phyloP scores from a whole-genome alignment of 2,797 vertebrate genomes.

The Leontocebus nigricollis region DNA sequence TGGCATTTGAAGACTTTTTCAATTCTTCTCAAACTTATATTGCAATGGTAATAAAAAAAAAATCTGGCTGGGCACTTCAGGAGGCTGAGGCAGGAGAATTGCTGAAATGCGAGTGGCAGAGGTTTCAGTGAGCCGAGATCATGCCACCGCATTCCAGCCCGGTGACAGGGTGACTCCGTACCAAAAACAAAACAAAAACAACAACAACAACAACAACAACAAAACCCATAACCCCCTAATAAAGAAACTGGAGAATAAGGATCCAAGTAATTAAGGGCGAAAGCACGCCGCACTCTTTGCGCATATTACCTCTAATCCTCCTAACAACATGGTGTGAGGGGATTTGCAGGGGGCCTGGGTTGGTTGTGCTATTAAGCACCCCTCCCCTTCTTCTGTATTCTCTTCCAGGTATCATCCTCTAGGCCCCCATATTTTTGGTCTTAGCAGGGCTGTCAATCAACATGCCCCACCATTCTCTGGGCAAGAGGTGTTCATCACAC shows the following conservation, averaged over 20 bases:
- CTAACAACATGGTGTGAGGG: not conserved
- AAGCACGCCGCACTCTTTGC: not conserved
- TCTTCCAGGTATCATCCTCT: not conserved
- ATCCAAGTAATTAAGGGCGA: not conserved
- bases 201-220: too few species aligned
- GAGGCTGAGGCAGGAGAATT: too few species aligned
- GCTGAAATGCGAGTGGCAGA: fast-evolving
- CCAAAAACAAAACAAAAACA: not conserved
- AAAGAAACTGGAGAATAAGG: not conserved
- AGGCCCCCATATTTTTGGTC: not conserved
- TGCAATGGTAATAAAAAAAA: not conserved
- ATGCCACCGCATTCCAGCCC: too few species aligned
- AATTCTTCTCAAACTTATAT: not conserved
- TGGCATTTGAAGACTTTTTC: not conserved
- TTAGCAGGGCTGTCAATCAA: not conserved
- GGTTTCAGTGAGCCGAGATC: too few species aligned
- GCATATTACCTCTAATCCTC: not conserved
- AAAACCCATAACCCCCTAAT: not conserved
- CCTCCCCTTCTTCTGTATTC: not conserved
- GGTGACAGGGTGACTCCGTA: not conserved
- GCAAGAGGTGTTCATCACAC: not conserved
- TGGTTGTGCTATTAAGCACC: not conserved
- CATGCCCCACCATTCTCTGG: not conserved
- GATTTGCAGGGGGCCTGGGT: not conserved
- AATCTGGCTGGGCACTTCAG: not conserved